Evolutionary conservation across 2,888 invertebrate species (phyloP), one percentile per base, ranked within the genome.

Genomic region (Chironomus tentans): DNA sequence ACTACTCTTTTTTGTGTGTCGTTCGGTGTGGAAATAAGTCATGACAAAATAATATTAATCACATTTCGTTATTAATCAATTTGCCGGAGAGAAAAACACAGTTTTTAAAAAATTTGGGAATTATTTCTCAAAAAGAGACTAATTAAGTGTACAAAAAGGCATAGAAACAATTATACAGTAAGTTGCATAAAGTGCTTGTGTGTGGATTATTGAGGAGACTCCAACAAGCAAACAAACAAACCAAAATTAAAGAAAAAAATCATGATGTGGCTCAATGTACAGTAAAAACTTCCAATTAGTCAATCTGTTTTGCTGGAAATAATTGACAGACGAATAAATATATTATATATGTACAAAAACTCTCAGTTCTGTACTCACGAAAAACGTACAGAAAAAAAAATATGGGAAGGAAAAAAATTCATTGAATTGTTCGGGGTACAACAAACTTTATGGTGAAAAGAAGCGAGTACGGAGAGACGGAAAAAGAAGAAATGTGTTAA

Each of bases 281-380:
- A 56, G 56, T 56, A 56, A 56, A 56, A 56, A 56, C 56, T 56
- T 56, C 56, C 56, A 56, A 56, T 56, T 56, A 56, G 56, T 56
- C 56, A 56, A 56, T 56, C 56, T 56, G 12, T 70, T 70, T 70
- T 70, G 24, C 56, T 70, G 70, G 70, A 70, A 70, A 70, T 70
- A 70, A 70, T 70, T 70, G 70, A 70, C 70, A 70, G 70, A 56
- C 48, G 70, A 70, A 48, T 21, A 28, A 70, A n/a, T n/a, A n/a
- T n/a, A n/a, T n/a, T n/a, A n/a, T 56, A 56, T 38, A 56, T 18
- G 18, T 56, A 56, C 56, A 56, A 2, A 15, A 15, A 56, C 10
- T 38, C 38, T 38, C 38, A 38, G 10, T 38, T 38, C 56, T 15
- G 15, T 56, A 18, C 18, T 18, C 56, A 56, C 38, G 38, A 38